phyloP scores from a whole-genome alignment of 1,140 invertebrate species.

The Melanaphis sacchari region DNA sequence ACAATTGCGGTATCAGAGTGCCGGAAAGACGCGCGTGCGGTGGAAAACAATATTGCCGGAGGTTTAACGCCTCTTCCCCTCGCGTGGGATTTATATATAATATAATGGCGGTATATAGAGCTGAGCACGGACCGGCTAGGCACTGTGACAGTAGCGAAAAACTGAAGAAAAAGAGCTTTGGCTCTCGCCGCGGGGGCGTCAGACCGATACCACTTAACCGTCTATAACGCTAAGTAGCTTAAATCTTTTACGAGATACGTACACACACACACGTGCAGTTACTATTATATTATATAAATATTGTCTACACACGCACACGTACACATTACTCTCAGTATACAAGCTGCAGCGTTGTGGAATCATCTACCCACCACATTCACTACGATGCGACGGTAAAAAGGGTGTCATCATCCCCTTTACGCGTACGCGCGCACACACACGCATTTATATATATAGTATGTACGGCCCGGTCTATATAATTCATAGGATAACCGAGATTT shows the following conservation, averaged over 20 bases:
- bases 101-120: background rate
- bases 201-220: conserved; percentile 57
- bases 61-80: background rate
- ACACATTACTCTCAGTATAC: background rate
- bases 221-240: conserved; percentile 56
- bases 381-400: conserved; percentile 27
- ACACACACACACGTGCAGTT: background rate
- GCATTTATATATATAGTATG: background rate
- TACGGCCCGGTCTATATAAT: conserved; percentile 25
- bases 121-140: background rate
- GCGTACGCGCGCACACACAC: background rate
- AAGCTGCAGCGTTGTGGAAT: background rate
- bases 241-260: conserved; percentile 48
- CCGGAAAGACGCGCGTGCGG: conserved; percentile 36
- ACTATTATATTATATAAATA: background rate
- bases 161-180: conserved; percentile 46
- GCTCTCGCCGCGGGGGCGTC: conserved; percentile 50
- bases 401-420: conserved; percentile 49
- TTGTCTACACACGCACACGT: background rate
- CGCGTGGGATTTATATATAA: background rate
- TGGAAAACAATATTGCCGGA: conserved; percentile 49
- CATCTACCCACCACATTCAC: background rate
- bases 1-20: background rate
- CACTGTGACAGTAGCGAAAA: background rate
- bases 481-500: conserved; percentile 56